Evolutionary conservation across 2,797 vertebrate species (phyloP).

Genomic region (Emydoidea blandingii): DNA sequence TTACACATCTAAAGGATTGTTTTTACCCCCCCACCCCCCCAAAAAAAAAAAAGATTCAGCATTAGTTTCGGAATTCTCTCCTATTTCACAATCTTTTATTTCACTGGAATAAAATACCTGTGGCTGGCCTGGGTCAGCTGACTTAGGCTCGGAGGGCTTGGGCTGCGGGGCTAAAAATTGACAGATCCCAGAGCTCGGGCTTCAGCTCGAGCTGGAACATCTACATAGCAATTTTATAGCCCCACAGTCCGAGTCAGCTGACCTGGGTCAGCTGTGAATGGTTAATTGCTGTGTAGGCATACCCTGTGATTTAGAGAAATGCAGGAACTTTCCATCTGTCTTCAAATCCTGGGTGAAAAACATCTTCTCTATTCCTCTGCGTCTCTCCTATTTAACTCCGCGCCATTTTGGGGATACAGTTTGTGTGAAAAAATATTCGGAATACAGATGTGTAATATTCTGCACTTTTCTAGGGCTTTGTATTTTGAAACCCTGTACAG

Average conservation of each 20-base stretch:
- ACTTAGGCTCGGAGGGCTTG: neutral
- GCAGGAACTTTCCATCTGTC: neutral
- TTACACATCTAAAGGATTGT: neutral
- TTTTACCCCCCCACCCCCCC: neutral
- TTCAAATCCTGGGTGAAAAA: neutral
- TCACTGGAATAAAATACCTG: neutral
- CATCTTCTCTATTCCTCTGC: neutral
- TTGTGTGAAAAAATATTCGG: neutral
- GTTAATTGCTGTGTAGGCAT: neutral
- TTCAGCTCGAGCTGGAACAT: neutral
- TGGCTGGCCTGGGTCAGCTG: neutral
- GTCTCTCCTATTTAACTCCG: neutral
- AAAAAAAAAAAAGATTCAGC: too few species aligned
- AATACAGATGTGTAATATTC: fast-evolving
- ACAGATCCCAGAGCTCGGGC: too few species aligned
- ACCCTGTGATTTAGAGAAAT: neutral
- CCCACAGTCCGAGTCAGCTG: neutral
- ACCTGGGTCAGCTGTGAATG: neutral
- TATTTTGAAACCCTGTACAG: fast-evolving
- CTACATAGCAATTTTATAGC: neutral
- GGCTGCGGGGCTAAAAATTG: too few species aligned
- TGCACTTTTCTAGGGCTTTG: fast-evolving
- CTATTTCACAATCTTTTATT: neutral
- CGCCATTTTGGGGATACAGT: fast-evolving
- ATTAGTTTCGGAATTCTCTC: neutral